These are phyloP conservation scores for Pemphigus obesinymphae DNA, from an alignment of 1,140 invertebrate species.

Conservation along the genomic window DNA sequence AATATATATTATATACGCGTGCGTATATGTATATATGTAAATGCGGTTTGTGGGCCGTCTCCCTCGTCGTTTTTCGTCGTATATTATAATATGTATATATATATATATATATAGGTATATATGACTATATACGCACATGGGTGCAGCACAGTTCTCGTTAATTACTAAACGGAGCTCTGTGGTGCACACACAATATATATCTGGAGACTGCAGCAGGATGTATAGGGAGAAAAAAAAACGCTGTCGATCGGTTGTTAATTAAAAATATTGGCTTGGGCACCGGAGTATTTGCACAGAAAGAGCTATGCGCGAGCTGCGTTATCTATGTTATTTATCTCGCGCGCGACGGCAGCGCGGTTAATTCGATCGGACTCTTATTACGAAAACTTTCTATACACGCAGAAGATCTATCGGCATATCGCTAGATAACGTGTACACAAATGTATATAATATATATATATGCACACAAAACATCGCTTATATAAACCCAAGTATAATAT, in stretches of 20 bases:
- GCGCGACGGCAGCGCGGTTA: neutral
- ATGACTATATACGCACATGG: neutral
- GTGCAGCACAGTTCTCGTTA: slow-evolving; percentile 24
- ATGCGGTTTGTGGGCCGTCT: slow-evolving; percentile 4
- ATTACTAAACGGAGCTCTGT: slow-evolving; percentile 3
- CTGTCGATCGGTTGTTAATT: slow-evolving; percentile 33
- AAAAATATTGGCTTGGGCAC: neutral
- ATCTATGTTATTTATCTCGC: slow-evolving; percentile 39
- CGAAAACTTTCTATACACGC: slow-evolving; percentile 10
- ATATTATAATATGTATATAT: neutral
- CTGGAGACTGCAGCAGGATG: neutral
- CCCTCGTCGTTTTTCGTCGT: neutral
- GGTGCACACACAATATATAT: neutral
- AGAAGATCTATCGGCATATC: slow-evolving; percentile 26
- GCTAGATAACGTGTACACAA: slow-evolving; percentile 5
- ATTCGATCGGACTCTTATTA: slow-evolving; percentile 31
- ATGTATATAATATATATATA: neutral
- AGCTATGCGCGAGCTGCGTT: neutral
- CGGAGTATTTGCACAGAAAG: slow-evolving; percentile 15
- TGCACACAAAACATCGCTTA: neutral
- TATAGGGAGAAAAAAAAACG: neutral
- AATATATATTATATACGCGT: neutral
- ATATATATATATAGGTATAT: neutral
- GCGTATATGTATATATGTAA: slow-evolving; percentile 5
- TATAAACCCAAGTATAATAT: too few species aligned